Percentiles rank a stretch among this genome's conserved stretches.
These are phyloP conservation scores for Chaetops frenatus DNA, from an alignment of 2,113 vertebrate species.

Conservation along the genomic window DNA sequence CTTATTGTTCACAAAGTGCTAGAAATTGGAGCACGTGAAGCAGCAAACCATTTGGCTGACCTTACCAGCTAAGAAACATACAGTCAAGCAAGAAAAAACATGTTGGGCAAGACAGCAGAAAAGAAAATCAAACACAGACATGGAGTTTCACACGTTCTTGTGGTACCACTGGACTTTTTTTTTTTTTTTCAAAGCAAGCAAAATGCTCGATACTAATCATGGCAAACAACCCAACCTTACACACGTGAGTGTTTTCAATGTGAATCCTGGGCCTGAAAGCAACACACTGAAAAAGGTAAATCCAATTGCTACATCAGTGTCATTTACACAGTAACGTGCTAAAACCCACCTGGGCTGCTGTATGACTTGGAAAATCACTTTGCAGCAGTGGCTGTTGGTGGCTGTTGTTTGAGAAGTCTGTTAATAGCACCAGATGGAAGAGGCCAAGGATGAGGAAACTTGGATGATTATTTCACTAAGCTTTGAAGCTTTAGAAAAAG, in stretches of 20 bases:
- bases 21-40: background rate
- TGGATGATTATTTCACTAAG: background rate
- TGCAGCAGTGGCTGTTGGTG: background rate
- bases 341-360: background rate
- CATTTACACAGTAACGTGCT: background rate
- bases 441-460: background rate
- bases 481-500: background rate
- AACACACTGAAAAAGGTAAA: background rate
- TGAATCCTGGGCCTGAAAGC: background rate
- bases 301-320: background rate
- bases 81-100: background rate
- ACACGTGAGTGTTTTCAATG: fast-evolving
- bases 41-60: background rate
- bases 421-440: background rate
- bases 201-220: background rate
- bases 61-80: background rate
- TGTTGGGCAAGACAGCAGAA: background rate
- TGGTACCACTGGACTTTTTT: fast-evolving
- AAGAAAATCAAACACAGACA: background rate
- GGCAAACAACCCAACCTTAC: fast-evolving
- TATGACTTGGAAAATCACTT: fast-evolving
- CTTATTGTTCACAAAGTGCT: background rate
- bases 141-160: background rate
- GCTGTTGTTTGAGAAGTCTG: background rate
- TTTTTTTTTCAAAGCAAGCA: background rate